phyloP scores from a whole-genome alignment of 1,140 invertebrate genomes.

The Apis laboriosa region DNA sequence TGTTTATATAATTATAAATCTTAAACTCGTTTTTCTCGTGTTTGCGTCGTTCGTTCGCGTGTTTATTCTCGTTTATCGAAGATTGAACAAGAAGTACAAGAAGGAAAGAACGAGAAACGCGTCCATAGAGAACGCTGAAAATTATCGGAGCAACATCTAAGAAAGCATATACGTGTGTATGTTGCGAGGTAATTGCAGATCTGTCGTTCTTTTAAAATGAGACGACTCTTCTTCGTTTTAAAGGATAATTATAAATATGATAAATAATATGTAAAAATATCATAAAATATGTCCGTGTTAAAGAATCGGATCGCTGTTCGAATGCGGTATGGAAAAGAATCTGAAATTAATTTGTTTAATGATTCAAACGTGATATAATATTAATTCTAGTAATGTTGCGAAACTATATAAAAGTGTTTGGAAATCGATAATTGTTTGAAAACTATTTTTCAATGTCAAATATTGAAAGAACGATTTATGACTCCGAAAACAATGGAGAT shows the following conservation, averaged over 20 bases:
- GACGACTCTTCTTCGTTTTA: neutral
- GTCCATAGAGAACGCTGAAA: neutral
- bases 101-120: neutral
- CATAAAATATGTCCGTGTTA: too few relatives aligned
- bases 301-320: neutral
- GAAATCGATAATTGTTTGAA: neutral
- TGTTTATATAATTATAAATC: neutral
- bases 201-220: neutral
- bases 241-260: neutral
- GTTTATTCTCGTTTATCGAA: neutral
- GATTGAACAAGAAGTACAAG: neutral
- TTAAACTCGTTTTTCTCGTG: neutral
- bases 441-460: neutral
- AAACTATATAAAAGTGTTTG: neutral
- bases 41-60: conserved; percentile 5
- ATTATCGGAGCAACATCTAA: neutral
- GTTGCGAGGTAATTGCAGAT: neutral
- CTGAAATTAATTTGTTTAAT: neutral
- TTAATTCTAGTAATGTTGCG: neutral
- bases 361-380: neutral
- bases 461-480: neutral
- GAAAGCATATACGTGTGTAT: neutral
- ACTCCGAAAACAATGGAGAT: neutral
- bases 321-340: neutral
- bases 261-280: neutral